Base-by-base conservation (phyloP, 1,140 invertebrate species). In the Telenomus remus region DNA sequence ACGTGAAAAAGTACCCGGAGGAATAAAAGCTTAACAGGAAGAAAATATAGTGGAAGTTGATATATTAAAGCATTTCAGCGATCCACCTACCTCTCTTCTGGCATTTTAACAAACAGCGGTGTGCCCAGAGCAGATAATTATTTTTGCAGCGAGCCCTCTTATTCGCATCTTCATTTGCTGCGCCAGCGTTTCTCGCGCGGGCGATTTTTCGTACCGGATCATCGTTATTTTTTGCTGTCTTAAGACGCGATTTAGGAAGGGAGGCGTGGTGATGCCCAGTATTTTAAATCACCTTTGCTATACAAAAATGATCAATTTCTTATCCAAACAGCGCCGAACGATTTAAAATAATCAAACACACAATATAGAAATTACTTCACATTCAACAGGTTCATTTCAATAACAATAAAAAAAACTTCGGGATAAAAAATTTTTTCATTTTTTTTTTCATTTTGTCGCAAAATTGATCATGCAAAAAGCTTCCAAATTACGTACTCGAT, bases 141-240 rank as follows among this genome's bases (percentile, higher is more conserved):
- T 83, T 84, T 84, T 84, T 78, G 71, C 77, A 71, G 68, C 74
- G 65, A 60, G 49, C 63, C 55, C 79, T 80, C 79, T 82, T 80
- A 80, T 79, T 84, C 83, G 84, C 80, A 77, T 85, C 84, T 85
- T 85, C 84, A 85, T 85, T 84, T 84, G 78, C 76, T 59, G 54
- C 70, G n/a, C n/a, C n/a, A n/a, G n/a, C n/a, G 76, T 53, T 63
- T 16, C 75, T 65, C 75, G 61, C 76, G 75, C 76, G 49, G 75
- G 68, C 76, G 77, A 84, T 83, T 83, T 82, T 84, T 85, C 79
- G 78, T 80, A 76, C 71, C 69, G 70, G 74, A 78, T 70, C 78
- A 68, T 77, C 74, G 79, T 81, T 80, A 65, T 81, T 82, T 73
- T 80, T 78, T 77, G 64, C 70, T 75, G 79, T 80, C 80, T 75